Evolutionary conservation across 2,888 invertebrate species (phyloP).

Genomic region (Clusia tigrina): DNA sequence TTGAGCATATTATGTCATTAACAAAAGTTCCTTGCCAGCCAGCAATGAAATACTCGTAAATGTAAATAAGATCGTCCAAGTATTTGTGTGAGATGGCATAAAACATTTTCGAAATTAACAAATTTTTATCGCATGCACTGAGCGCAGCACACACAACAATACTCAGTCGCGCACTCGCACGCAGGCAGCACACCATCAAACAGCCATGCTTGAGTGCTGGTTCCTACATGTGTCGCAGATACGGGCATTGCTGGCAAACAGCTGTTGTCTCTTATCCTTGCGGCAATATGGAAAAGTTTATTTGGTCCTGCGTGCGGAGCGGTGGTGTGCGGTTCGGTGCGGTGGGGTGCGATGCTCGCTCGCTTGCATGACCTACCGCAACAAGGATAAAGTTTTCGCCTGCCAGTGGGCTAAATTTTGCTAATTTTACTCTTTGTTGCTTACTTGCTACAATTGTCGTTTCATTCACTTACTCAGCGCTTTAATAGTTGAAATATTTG

Average conservation of each 20-base stretch:
- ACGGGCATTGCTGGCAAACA: slow-evolving; percentile 24
- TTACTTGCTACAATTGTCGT: neutral
- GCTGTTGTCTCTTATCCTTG: slow-evolving; percentile 8
- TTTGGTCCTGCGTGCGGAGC: neutral
- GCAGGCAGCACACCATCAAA: too few species aligned
- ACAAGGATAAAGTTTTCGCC: slow-evolving; percentile 40
- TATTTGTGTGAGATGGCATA: slow-evolving; percentile 39
- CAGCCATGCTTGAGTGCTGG: too few species aligned
- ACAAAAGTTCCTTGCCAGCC: slow-evolving; percentile 38
- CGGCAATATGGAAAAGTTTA: neutral
- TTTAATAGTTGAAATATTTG: slow-evolving; percentile 30
- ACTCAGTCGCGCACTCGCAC: too few species aligned
- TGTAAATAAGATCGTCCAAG: slow-evolving; percentile 20
- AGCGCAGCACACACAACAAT: slow-evolving; percentile 41
- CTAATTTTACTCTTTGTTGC: neutral
- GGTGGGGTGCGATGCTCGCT: slow-evolving; percentile 14
- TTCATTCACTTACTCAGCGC: neutral
- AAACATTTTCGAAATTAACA: slow-evolving; percentile 50
- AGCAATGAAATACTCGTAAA: slow-evolving; percentile 7
- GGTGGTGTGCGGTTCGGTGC: too few species aligned
- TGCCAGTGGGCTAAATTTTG: neutral
- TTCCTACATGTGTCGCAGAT: too few species aligned
- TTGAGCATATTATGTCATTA: slow-evolving; percentile 58
- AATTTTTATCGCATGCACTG: slow-evolving; percentile 27
- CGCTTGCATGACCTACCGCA: slow-evolving; percentile 42